Evolutionary conservation across 2,888 invertebrate genomes (phyloP), one percentile per base, ranked within the genome.

Genomic region (Euplagia quadripunctaria): DNA sequence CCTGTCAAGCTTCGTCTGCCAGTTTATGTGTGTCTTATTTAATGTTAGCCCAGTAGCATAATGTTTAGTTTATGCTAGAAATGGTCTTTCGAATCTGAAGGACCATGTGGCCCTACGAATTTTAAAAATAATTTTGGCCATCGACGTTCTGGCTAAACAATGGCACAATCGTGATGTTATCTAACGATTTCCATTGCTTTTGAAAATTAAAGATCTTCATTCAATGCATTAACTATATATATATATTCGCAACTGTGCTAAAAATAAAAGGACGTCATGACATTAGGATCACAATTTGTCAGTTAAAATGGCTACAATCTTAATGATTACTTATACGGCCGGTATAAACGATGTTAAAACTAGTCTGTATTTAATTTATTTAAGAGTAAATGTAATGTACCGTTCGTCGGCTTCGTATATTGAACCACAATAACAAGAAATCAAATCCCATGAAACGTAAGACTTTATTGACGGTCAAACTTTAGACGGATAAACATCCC

Each of bases 301-400:
- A 16, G 31, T 31, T 17, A 55, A 46, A 64, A 8, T 14, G 12
- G 11, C 14, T 41, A 49, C 71, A 74, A 74, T 74, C 68, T 72
- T 73, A 67, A 72, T 72, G 64, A 61, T 78, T 70, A 75, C 70
- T 74, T 81, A 72, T 64, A 70, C 55, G 67, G 72, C 66, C 69
- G 66, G 63, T 68, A 52, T 63, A 52, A 58, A 51, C n/a, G 51
- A 64, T 77, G 74, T 77, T 75, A 68, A 75, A 75, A 78, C 70
- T 81, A 82, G 81, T 81, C 83, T 75, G 71, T 73, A 73, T 77
- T 72, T 77, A 64, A 77, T 81, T 76, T 74, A 63, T 69, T 72
- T 58, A 71, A 42, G 70, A 67, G 68, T 61, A 64, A 58, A 70
- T 14, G 31, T 68, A 51, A 75, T 70, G 76, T 73, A 75, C 43